Conservation (phyloP, 2,888 invertebrate genomes). For the Pandemis cinnamomeana region DNA sequence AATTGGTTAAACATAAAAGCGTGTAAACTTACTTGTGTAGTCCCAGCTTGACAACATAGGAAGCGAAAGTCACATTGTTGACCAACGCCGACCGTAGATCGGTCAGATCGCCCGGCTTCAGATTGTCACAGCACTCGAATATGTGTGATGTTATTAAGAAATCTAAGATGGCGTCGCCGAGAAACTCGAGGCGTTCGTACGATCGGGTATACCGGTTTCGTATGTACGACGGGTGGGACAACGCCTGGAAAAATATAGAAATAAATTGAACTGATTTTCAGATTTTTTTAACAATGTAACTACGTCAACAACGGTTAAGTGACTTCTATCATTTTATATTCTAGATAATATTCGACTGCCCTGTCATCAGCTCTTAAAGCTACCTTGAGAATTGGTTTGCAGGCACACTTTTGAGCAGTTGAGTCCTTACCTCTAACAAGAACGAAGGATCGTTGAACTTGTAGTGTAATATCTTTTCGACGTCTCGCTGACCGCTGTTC, state of each 20-base stretch:
- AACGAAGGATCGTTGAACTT: slow-evolving; percentile 92
- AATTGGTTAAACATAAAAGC: neutral
- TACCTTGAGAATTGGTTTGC: too few species aligned
- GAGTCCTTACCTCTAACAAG: slow-evolving; percentile 87
- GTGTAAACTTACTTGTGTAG: slow-evolving; percentile 88
- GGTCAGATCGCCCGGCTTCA: slow-evolving; percentile 94
- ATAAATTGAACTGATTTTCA: neutral
- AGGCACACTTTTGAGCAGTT: too few species aligned
- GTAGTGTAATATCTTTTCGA: slow-evolving; percentile 89
- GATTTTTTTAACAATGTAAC: too few species aligned
- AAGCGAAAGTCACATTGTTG: slow-evolving; percentile 97
- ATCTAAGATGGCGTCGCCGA: slow-evolving; percentile 96
- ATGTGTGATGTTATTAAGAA: slow-evolving; percentile 95
- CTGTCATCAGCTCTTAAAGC: too few species aligned
- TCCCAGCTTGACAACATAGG: slow-evolving; percentile 92
- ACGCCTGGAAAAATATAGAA: slow-evolving; percentile 82
- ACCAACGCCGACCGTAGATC: slow-evolving; percentile 97
- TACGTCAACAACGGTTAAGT: too few species aligned
- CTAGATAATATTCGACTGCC: too few species aligned
- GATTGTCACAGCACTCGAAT: slow-evolving; percentile 88
- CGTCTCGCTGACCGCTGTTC: slow-evolving; percentile 66
- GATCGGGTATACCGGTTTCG: slow-evolving; percentile 93
- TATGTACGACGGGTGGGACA: slow-evolving; percentile 96
- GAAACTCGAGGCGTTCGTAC: slow-evolving; percentile 95
- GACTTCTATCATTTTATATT: too few species aligned